Conservation (phyloP, 2,888 invertebrate species). For the Drosophila tanythrix region DNA sequence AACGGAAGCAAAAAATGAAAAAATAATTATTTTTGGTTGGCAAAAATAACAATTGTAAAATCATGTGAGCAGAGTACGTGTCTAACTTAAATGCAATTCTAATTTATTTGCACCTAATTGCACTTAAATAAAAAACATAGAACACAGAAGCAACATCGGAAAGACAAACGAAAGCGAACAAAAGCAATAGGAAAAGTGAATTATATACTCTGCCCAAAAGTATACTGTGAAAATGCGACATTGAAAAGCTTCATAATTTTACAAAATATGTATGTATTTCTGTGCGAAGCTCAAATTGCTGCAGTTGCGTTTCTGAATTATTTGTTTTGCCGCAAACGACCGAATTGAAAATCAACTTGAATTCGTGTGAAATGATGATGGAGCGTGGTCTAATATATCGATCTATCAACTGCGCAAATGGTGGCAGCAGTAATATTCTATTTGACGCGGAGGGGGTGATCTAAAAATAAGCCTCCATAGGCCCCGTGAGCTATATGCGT, state of each 20-base stretch:
- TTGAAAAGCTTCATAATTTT: not conserved
- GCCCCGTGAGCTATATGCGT: conserved; percentile 41
- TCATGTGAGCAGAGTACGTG: not conserved
- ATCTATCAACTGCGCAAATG: conserved; percentile 45
- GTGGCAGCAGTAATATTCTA: conserved; percentile 24
- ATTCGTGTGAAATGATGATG: not conserved
- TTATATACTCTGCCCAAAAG: conserved; percentile 56
- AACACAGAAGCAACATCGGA: not conserved
- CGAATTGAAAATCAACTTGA: conserved; percentile 15
- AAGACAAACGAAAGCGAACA: not conserved
- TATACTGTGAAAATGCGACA: conserved; percentile 36
- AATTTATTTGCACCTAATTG: not conserved
- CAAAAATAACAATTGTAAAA: not conserved
- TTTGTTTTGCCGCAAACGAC: conserved; percentile 6
- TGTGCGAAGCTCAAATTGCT: conserved; percentile 7
- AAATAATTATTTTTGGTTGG: not conserved
- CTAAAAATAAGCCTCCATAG: conserved; percentile 67
- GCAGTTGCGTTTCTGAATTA: conserved; percentile 11
- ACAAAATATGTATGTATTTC: conserved; percentile 5
- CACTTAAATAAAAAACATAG: not conserved
- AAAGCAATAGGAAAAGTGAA: conserved; percentile 11
- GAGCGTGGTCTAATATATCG: conserved; percentile 48
- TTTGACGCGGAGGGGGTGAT: conserved; percentile 13
- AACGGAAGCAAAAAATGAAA: not conserved
- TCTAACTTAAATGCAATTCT: not conserved